These are phyloP conservation scores for Erynnis tages DNA, from an alignment of 2,888 invertebrate species.

Conservation along the genomic window DNA sequence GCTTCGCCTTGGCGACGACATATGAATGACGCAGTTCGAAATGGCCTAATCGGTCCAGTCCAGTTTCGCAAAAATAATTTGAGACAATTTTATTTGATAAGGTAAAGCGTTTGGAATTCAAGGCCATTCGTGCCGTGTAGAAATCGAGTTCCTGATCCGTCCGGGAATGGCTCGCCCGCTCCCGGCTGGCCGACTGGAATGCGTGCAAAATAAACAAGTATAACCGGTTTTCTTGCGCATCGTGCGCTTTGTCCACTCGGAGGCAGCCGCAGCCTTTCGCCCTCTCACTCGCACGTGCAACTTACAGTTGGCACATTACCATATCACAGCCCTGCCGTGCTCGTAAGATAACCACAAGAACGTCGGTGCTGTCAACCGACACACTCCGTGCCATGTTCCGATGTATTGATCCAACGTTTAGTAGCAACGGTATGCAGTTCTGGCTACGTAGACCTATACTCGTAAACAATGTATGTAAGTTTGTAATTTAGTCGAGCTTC, in stretches of 20 bases:
- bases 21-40: slow-evolving; percentile 6
- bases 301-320: slow-evolving; percentile 30
- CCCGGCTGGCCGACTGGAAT: slow-evolving; percentile 69
- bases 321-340: slow-evolving; percentile 31
- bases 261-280: slow-evolving; percentile 52
- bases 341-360: slow-evolving; percentile 36
- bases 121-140: slow-evolving; percentile 59
- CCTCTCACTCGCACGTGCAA: slow-evolving; percentile 46
- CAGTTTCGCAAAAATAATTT: slow-evolving; percentile 8
- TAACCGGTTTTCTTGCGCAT: slow-evolving; percentile 70
- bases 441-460: slow-evolving; percentile 20
- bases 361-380: slow-evolving; percentile 33
- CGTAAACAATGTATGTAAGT: slow-evolving; percentile 22
- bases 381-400: slow-evolving; percentile 30
- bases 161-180: slow-evolving; percentile 67
- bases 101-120: slow-evolving; percentile 55
- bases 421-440: slow-evolving; percentile 31
- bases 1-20: slow-evolving; percentile 1
- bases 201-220: slow-evolving; percentile 80
- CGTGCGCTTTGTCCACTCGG: slow-evolving; percentile 58
- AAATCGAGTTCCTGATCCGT: slow-evolving; percentile 63
- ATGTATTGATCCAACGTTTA: slow-evolving; percentile 36
- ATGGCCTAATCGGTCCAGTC: slow-evolving; percentile 15
- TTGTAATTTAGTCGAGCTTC: slow-evolving; percentile 18
- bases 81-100: slow-evolving; percentile 14